phyloP scores from a whole-genome alignment of 2,113 vertebrate species.

The Takifugu bimaculatus region DNA sequence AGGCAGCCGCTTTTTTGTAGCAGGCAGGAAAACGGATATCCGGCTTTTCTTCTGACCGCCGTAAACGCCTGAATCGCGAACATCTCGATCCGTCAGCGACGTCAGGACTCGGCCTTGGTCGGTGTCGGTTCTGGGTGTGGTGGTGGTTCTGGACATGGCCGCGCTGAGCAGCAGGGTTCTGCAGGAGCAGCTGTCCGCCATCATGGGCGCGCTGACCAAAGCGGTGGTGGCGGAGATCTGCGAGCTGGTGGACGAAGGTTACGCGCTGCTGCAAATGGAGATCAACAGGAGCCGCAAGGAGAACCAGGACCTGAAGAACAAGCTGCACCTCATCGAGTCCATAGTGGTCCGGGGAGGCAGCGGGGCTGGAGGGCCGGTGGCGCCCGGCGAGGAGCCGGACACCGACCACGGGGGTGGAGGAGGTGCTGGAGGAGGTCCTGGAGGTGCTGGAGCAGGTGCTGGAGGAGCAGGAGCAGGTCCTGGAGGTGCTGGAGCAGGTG shows the following conservation, averaged over 20 bases:
- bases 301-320: conserved; percentile 65
- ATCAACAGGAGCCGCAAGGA: conserved; percentile 52
- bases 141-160: conserved; percentile 15
- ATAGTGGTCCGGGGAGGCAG: conserved; percentile 49
- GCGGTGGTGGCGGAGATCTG: conserved; percentile 68
- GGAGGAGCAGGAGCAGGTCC: no score
- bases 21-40: no score
- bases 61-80: no score
- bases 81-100: no score
- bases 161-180: conserved; percentile 29
- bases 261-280: conserved; percentile 55
- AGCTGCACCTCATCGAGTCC: conserved; percentile 67
- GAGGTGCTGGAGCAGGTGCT: no score
- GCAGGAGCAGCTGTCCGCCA: conserved; percentile 54
- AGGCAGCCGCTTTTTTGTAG: no score
- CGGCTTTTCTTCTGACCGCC: no score
- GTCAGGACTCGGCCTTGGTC: no score
- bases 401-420: no score
- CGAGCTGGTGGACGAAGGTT: conserved; percentile 60
- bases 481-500: no score
- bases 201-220: conserved; percentile 62
- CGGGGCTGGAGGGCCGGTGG: not conserved
- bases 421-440: no score
- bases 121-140: not conserved
- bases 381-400: not conserved